Evolutionary conservation across 1,140 invertebrate genomes (phyloP), one percentile per base, ranked within the genome.

Genomic region (Pseudomyrmex dendroicus): DNA sequence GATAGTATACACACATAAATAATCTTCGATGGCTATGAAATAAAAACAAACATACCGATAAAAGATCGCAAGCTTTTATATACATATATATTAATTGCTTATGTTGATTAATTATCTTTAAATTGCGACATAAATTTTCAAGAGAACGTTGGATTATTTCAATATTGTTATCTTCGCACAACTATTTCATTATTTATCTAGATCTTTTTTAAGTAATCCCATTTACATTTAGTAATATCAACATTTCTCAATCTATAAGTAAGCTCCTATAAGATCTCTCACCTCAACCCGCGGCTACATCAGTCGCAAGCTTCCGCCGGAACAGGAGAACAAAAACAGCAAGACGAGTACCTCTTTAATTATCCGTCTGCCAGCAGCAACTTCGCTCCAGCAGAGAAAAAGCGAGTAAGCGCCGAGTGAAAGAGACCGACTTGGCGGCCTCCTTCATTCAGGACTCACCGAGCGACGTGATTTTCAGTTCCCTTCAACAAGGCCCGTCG

Each of bases 311-410:
- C 70, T 78, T 46, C 64, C 10, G 46, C 48, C 56, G 17, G 62
- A 35, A 61, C 22, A 17, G 7, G 46, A 4, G 54, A 9, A 61
- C 46, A 70, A 67, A 61, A 83, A 86, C 67, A 84, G 56, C 17
- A 13, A 61, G 20, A 20, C 88, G 85, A 64, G 61, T 59, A 68
- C 68, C 82, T 74, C 87, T 89, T 90, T 86, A 86, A 84, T 46
- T 77, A 74, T 66, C 50, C 44, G 52, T 77, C 78, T 52, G 61
- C 56, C 3, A 73, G 22, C 17, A 63, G 25, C 50, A 67, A 57
- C 20, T 20, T 70, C n/a, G 54, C 15, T 68, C 25, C 17, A 17
- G 54, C 13, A 2, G 54, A 72, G 22, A 72, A 78, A 80, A 80
- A 80, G 67, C 20, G 56, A 22, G 54, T 68, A 57, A 44, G 35